phyloP scores from a whole-genome alignment of 2,797 vertebrate genomes.

The Lepus townsendii region DNA sequence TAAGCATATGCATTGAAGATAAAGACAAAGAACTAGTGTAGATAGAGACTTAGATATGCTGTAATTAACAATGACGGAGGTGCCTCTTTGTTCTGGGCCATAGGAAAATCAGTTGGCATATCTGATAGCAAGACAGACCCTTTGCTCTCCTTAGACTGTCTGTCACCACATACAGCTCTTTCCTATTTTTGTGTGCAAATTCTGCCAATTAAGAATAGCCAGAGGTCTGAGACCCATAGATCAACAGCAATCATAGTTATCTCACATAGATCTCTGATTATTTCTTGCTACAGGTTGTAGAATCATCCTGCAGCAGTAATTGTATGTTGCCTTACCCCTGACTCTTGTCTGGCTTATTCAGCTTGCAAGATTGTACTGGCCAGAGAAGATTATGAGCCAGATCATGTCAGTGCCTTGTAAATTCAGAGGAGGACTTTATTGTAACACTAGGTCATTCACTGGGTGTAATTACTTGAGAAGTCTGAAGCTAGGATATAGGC shows the following conservation, averaged over 20 bases:
- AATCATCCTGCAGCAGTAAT: neutral
- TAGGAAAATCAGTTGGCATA: neutral
- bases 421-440: neutral
- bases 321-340: neutral
- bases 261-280: neutral
- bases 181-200: neutral
- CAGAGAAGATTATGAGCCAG: neutral
- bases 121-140: neutral
- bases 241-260: neutral
- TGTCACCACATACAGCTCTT: neutral
- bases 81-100: neutral
- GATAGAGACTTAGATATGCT: neutral
- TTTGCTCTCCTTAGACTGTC: neutral
- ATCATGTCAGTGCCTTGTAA: neutral
- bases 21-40: neutral
- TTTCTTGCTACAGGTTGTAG: neutral
- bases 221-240: neutral
- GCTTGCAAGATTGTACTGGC: neutral
- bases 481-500: neutral
- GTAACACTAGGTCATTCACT: neutral
- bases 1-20: neutral
- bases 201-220: neutral
- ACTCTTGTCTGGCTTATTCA: neutral
- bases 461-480: neutral
- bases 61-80: neutral